phyloP scores from a whole-genome alignment of 2,797 vertebrate species.

The Falco novaeseelandiae region DNA sequence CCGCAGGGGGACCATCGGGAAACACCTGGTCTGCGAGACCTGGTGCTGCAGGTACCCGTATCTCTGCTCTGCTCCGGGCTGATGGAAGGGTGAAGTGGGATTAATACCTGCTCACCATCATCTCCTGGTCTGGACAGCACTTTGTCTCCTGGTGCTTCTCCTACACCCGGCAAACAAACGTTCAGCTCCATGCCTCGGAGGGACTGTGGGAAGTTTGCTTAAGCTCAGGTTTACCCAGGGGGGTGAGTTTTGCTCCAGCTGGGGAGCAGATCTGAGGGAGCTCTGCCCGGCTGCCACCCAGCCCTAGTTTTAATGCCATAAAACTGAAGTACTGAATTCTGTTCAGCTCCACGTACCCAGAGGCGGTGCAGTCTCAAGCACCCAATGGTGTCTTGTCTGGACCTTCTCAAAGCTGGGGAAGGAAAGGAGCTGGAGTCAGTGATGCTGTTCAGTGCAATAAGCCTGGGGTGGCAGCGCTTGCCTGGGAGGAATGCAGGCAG shows the following conservation, averaged over 20 bases:
- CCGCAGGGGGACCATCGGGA: neutral
- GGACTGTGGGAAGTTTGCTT: neutral
- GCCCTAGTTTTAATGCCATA: neutral
- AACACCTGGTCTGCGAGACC: neutral
- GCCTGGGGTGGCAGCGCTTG: neutral
- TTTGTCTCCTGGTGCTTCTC: neutral
- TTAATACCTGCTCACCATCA: neutral
- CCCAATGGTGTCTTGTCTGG: neutral
- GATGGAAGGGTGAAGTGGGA: neutral
- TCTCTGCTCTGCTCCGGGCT: neutral
- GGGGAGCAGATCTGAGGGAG: neutral
- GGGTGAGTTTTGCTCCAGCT: neutral
- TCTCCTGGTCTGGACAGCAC: neutral
- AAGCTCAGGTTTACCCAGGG: neutral
- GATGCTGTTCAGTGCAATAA: neutral
- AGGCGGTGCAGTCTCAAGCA: neutral
- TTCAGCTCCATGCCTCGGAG: neutral
- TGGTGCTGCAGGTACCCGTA: rapidly evolving
- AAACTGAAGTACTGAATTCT: neutral
- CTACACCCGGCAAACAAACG: neutral
- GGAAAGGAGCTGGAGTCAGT: neutral
- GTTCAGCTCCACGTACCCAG: neutral
- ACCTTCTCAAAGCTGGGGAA: neutral
- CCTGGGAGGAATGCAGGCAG: neutral
- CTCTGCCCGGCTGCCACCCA: neutral